phyloP scores from a whole-genome alignment of 2,797 vertebrate species.

The Australoheros facetus region DNA sequence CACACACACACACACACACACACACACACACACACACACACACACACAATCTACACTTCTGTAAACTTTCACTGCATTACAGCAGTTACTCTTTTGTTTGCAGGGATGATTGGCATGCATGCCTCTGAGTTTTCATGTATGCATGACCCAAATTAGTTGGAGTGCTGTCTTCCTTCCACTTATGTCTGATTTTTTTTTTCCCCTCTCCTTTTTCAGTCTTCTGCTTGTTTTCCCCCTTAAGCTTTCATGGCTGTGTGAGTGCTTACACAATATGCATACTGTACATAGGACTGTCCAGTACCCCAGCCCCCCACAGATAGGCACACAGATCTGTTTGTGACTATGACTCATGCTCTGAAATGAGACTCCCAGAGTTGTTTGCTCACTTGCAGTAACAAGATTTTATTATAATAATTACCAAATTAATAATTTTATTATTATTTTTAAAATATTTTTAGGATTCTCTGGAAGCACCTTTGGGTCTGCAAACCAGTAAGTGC shows the following conservation, averaged over 20 bases:
- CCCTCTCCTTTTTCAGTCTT: background rate
- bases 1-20: no score
- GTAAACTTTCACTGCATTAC: background rate
- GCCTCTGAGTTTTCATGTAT: background rate
- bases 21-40: no score
- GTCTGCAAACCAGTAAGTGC: slow-evolving; percentile 89
- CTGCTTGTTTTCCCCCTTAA: background rate
- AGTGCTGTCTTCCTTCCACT: background rate
- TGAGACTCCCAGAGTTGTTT: background rate
- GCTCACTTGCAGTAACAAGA: background rate
- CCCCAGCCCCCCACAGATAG: background rate
- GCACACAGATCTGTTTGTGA: background rate
- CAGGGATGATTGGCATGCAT: background rate
- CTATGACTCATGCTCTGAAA: background rate
- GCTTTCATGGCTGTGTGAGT: background rate
- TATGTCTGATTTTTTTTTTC: background rate
- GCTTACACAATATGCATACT: background rate
- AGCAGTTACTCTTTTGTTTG: background rate
- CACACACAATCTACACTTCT: background rate
- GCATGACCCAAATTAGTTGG: background rate
- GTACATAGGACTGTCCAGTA: background rate
- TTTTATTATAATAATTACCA: background rate
- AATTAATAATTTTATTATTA: background rate
- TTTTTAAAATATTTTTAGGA: slow-evolving; percentile 71
- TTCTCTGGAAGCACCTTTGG: slow-evolving; percentile 86